Base-by-base conservation (phyloP, 2,113 vertebrate species). In the Grammomys surdaster region DNA sequence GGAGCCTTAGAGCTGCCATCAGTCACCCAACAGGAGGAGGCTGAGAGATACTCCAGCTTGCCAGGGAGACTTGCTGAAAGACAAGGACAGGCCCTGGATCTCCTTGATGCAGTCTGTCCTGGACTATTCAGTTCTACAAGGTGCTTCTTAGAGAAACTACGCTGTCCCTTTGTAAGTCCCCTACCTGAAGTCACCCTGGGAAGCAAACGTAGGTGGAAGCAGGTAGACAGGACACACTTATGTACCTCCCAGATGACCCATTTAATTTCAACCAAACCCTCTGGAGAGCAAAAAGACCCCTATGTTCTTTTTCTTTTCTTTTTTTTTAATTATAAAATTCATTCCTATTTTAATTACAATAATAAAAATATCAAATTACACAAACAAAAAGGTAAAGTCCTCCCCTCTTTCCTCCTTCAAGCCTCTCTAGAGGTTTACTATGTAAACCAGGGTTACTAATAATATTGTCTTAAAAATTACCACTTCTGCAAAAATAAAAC, bases 321-420 rank as follows among this genome's bases (percentile, higher is more conserved):
- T 88, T 92, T 88, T 88, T 80, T 85, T 67, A 85, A 54, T 73
- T 80, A 51, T 36, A 65, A 90, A 94, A 80, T 12, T 56, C n/a
- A 78, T 40, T 56, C 13, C 31, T 63, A 7, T 46, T 67, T 92
- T 78, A 94, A 88, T 84, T 89, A 40, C 28, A 78, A 63, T 63
- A 88, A 84, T 51, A 63, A 70, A 91, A 63, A 91, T 76, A 77
- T 22, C n/a, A 81, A 88, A 72, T 56, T 36, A 92, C 40, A 60
- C 51, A 88, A 51, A 84, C 92, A 43, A 63, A 81, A 91, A 76
- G 31, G 0, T 82, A 69, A 94, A 51, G 40, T 33, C 48, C 58
- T 46, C 22, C 51, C 26, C 1, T 36, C 24, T 48, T 80, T 46
- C 70, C 51, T 8, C 67, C 56, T 28, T 72, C n/a, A 56, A 86